Base-by-base conservation (phyloP, 92 coral and sea anemone genomes). In the Porites evermanni region DNA sequence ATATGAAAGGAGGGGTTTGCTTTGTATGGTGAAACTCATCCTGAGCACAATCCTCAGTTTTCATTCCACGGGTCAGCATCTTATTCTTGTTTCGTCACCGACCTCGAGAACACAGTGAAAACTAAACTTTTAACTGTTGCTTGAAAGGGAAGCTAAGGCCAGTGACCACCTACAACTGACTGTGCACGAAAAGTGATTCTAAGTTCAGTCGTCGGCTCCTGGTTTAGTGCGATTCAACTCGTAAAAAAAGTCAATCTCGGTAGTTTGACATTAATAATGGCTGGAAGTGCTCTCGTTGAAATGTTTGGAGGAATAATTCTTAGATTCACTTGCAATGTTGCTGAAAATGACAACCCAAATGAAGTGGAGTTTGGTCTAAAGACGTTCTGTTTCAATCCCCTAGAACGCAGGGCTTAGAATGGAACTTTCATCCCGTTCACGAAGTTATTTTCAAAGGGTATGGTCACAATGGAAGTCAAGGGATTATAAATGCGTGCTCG, bases 281-380 rank as follows among this genome's bases (percentile, higher is more conserved):
- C 44, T 44, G 56, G 75, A n/a, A 71, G 75, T 71, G 50, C 56
- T 71, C 54, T 71, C 44, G 5, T 44, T 44, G 75, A 71, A 71
- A 53, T 71, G 19, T 71, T 52, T 71, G 75, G 75, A 17, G 1
- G 75, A 11, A 50, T 38, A 8, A 44, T 71, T 5, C 44, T 44
- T 52, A 19, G 75, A 52, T 71, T 71, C 3, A 71, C 75, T 1
- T 58, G 75, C 11, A 32, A 21, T 29, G 56, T 71, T 10, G 75
- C 56, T 1, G 56, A 71, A 16, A n/a, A 71, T 19, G n/a, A 32
- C n/a, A 71, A 71, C 24, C 75, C 75, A 10, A 73, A 73, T 52
- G 77, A 73, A 51, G 2, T 60, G 19, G 77, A 50, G 77, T 32
- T 51, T 73, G 12, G 19, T 51, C 26, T 26, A 9, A 18, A 73